phyloP scores from a whole-genome alignment of 2,888 invertebrate genomes.

The Drosophila merina region DNA sequence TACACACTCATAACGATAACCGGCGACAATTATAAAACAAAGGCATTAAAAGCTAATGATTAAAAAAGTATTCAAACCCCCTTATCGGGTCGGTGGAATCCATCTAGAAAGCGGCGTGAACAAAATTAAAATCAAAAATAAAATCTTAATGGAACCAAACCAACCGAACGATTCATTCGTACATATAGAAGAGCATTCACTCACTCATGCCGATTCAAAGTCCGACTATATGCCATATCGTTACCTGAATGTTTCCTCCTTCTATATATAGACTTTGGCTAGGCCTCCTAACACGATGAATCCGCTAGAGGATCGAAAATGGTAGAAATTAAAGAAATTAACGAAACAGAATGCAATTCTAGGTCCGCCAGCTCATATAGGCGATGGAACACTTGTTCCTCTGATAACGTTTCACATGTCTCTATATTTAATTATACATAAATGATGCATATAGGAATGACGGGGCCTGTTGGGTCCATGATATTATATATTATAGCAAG shows the following conservation, averaged over 20 bases:
- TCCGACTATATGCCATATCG: slow-evolving; percentile 21
- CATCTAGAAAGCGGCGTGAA: slow-evolving; percentile 20
- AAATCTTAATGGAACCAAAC: slow-evolving; percentile 26
- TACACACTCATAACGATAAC: slow-evolving; percentile 36
- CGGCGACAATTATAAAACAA: slow-evolving; percentile 46
- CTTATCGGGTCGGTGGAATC: slow-evolving; percentile 27
- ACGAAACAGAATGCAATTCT: slow-evolving; percentile 16
- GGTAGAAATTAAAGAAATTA: not conserved
- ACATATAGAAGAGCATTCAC: slow-evolving; percentile 5
- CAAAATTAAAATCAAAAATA: slow-evolving; percentile 20
- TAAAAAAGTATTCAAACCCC: slow-evolving; percentile 25
- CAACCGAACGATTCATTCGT: slow-evolving; percentile 26
- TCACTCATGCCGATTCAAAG: slow-evolving; percentile 36
- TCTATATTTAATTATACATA: not conserved
- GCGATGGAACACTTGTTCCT: not conserved
- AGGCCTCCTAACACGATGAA: slow-evolving; percentile 6
- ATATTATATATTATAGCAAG: not conserved
- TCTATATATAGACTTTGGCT: slow-evolving; percentile 33
- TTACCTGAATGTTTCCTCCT: slow-evolving; percentile 35
- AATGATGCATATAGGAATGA: slow-evolving; percentile 3
- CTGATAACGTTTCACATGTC: slow-evolving; percentile 14
- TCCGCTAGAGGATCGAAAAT: slow-evolving; percentile 2
- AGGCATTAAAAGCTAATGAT: slow-evolving; percentile 34
- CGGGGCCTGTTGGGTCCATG: slow-evolving; percentile 14
- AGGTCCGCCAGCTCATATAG: not conserved